Conservation (phyloP, 2,797 vertebrate genomes). For the Syndactyla subalaris region DNA sequence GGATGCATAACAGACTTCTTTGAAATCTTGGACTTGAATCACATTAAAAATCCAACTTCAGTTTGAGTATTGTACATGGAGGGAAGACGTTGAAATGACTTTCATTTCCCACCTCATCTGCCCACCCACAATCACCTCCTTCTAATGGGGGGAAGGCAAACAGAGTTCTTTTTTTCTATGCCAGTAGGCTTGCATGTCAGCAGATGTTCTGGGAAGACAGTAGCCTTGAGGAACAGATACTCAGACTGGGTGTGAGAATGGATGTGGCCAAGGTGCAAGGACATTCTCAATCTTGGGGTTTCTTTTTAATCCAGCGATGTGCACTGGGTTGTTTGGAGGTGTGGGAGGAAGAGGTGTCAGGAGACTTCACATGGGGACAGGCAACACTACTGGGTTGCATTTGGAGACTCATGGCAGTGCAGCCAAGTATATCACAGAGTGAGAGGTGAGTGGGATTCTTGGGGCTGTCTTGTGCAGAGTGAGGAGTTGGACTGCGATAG, state of each 20-base stretch:
- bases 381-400: not conserved
- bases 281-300: not conserved
- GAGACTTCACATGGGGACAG: not conserved
- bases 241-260: not conserved
- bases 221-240: not conserved
- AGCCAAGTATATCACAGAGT: not conserved
- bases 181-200: not conserved
- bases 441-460: not conserved
- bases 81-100: not conserved
- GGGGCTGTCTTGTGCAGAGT: not conserved
- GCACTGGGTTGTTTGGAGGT: not conserved
- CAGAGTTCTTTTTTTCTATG: not conserved
- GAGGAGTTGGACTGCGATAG: not conserved
- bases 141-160: not conserved
- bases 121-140: not conserved
- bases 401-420: not conserved
- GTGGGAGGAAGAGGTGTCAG: not conserved
- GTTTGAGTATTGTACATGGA: not conserved
- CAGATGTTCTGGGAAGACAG: not conserved
- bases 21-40: not conserved
- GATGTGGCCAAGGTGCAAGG: not conserved
- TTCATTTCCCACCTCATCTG: not conserved
- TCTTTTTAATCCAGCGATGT: not conserved
- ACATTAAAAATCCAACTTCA: not conserved
- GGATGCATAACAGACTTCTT: not conserved